phyloP scores from a whole-genome alignment of 2,797 vertebrate species.

The Diglossa cyanea region DNA sequence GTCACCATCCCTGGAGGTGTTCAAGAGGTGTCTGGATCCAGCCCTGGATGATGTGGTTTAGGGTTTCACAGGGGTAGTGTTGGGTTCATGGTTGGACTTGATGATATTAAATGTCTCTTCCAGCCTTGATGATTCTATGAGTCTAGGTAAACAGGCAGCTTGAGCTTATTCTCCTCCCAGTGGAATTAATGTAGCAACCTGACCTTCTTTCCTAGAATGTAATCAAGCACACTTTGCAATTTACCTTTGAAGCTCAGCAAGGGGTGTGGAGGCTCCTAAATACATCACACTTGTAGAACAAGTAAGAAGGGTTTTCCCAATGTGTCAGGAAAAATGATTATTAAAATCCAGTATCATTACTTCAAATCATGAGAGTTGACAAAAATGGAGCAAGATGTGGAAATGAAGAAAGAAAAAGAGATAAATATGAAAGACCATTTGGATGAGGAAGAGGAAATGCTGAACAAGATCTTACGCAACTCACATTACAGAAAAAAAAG shows the following conservation, averaged over 20 bases:
- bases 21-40: neutral
- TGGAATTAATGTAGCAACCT: neutral
- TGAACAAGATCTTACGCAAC: neutral
- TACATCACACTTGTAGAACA: neutral
- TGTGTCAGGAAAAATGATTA: neutral
- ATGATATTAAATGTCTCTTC: neutral
- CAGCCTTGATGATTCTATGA: neutral
- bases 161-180: neutral
- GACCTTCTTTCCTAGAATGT: neutral
- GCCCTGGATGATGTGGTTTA: neutral
- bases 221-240: neutral
- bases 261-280: neutral
- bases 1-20: neutral
- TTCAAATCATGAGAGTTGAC: neutral
- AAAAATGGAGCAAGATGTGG: neutral
- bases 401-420: neutral
- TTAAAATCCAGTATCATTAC: neutral
- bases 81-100: neutral
- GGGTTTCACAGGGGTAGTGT: neutral
- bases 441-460: neutral
- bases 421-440: neutral
- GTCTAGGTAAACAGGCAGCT: neutral
- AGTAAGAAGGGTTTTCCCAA: neutral
- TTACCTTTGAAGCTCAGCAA: neutral
- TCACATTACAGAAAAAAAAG: neutral